These are phyloP conservation scores for Apotomis turbidana DNA, from an alignment of 2,888 invertebrate genomes.

Conservation along the genomic window DNA sequence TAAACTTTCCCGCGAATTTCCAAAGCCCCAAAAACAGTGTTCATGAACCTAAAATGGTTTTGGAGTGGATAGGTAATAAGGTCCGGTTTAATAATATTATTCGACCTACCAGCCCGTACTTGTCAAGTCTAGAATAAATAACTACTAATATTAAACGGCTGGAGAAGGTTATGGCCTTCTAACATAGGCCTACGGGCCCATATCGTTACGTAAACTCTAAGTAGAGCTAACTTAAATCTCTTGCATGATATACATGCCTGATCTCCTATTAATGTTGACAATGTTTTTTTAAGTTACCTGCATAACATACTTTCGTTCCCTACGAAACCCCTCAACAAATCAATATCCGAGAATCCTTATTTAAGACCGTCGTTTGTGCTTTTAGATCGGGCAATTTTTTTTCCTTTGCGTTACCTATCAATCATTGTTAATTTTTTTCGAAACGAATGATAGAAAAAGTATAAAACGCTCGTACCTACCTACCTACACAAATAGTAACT, in stretches of 20 bases:
- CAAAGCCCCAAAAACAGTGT: too few species aligned
- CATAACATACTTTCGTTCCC: too few species aligned
- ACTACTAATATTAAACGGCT: constrained; percentile 8
- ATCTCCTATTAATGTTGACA: too few species aligned
- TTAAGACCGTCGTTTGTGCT: too few species aligned
- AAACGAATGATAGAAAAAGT: background rate
- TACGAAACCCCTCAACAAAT: too few species aligned
- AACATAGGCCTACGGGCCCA: constrained; percentile 3
- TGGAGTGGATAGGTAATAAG: background rate
- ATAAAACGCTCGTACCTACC: background rate
- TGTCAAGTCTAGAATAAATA: constrained; percentile 16
- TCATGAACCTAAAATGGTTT: too few species aligned
- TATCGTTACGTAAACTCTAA: constrained; percentile 11
- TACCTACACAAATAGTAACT: background rate
- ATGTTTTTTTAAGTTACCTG: too few species aligned
- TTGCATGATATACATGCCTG: background rate
- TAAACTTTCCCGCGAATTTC: too few species aligned
- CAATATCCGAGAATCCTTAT: too few species aligned
- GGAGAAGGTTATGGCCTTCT: constrained; percentile 31
- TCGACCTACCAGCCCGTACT: constrained; percentile 9
- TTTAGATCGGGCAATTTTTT: too few species aligned
- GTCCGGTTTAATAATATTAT: constrained; percentile 7
- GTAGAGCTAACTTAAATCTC: background rate
- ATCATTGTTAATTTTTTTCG: too few species aligned
- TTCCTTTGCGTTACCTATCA: too few species aligned